Conservation (phyloP, 2,797 vertebrate genomes). For the Gallinago solitaria region DNA sequence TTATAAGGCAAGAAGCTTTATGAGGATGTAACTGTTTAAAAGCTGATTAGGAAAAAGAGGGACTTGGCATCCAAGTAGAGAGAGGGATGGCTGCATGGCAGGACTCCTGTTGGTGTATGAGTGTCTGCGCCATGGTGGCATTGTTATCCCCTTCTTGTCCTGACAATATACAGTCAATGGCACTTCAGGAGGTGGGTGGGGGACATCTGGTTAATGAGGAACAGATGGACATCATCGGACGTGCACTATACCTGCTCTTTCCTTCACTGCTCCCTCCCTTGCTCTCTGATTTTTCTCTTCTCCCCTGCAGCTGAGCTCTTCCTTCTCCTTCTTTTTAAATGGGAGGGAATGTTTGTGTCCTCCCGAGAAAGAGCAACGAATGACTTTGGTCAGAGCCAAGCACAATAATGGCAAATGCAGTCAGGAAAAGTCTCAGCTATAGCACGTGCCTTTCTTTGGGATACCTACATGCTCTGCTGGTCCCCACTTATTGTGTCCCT, state of each 20-base stretch:
- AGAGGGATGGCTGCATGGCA: conserved; percentile 58
- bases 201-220: conserved; percentile 73
- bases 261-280: neutral
- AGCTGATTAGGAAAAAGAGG: conserved; percentile 54
- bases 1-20: conserved; percentile 45
- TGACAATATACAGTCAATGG: conserved; percentile 63
- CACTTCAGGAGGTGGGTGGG: conserved; percentile 71
- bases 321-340: conserved; percentile 25
- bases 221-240: conserved; percentile 67
- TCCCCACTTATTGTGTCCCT: accelerated
- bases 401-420: neutral
- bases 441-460: neutral
- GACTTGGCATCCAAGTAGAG: conserved; percentile 46
- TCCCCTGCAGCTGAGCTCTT: conserved; percentile 32
- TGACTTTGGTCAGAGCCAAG: neutral
- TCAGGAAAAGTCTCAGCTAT: neutral
- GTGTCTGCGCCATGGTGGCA: conserved; percentile 60
- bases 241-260: conserved; percentile 43
- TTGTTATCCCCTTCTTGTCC: conserved; percentile 57
- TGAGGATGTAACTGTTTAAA: conserved; percentile 71
- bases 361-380: neutral
- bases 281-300: conserved; percentile 20
- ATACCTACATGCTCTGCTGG: neutral
- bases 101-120: conserved; percentile 56
- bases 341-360: neutral